Evolutionary conservation across 2,888 invertebrate genomes (phyloP), one percentile per base, ranked within the genome.

Genomic region (Dicyrtomina minuta): DNA sequence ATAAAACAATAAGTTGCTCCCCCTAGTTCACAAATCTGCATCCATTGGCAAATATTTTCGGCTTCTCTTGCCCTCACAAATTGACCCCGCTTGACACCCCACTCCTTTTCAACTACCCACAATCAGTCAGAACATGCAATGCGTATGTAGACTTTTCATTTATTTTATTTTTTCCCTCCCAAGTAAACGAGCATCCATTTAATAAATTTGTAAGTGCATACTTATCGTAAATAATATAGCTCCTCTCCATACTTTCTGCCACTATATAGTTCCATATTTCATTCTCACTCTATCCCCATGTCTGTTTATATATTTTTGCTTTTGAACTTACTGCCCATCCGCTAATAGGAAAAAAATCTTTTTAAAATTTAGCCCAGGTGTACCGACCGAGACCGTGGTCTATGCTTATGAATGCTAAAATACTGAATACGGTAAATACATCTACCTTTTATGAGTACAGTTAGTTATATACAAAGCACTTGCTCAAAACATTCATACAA

Each of bases 151-250:
- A 65, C 64, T 53, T 65, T 27, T 51, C 26, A 49, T 55, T 53
- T 33, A 41, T 65, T 43, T 65, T 53, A 53, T 20, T 65, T 41
- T 41, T 17, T 55, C 64, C 64, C 64, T 65, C 64, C 64, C 64
- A 65, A 65, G 62, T 65, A 65, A 65, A 65, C 53, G 53, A 65
- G 64, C 41, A 39, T 53, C 64, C 41, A 53, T 39, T 65, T 65
- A 65, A 65, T 65, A 65, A 65, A 65, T 65, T 24, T 53, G 33
- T 53, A 53, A 65, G 41, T 65, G 53, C 33, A 41, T 53, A 24
- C 39, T 27, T 33, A 27, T 33, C 33, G 58, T 26, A 58, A 33
- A 39, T 58, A 26, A 26, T 33, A 33, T 33, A 33, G 33, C 33
- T 33, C 33, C 8, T 33, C 8, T 3, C 33, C 33, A 8, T 33